Percentiles rank a stretch among this genome's conserved stretches.
phyloP scores from a whole-genome alignment of 2,888 invertebrate genomes.

The Acleris holmiana region DNA sequence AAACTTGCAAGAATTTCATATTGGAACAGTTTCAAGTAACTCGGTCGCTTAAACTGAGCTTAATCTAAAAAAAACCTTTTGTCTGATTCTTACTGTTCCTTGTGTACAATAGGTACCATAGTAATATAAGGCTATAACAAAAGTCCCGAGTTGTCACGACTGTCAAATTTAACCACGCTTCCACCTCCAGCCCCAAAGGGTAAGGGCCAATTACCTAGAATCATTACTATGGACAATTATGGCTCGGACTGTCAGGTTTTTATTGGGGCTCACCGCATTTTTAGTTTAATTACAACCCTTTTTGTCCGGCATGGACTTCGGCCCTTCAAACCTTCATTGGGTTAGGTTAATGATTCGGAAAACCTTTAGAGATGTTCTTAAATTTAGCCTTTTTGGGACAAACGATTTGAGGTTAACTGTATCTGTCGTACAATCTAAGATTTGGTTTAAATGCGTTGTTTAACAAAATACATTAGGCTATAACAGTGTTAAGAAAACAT shows the following conservation, averaged over 20 bases:
- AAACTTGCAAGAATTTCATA: too few species aligned
- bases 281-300: slow-evolving; percentile 37
- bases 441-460: background rate
- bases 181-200: slow-evolving; percentile 17
- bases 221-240: slow-evolving; percentile 32
- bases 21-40: too few species aligned
- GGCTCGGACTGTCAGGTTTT: slow-evolving; percentile 22
- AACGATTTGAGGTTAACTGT: background rate
- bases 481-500: background rate
- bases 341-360: slow-evolving; percentile 27
- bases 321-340: slow-evolving; percentile 15
- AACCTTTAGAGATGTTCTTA: slow-evolving; percentile 26
- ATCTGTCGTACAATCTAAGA: background rate
- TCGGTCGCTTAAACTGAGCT: too few species aligned
- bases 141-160: background rate
- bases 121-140: background rate
- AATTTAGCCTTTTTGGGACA: slow-evolving; percentile 25
- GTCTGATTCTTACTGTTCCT: background rate
- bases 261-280: slow-evolving; percentile 34
- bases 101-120: background rate
- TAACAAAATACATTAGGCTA: background rate
- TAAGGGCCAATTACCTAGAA: slow-evolving; percentile 30
- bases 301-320: slow-evolving; percentile 8
- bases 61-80: too few species aligned
- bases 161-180: background rate